Evolutionary conservation across 2,888 invertebrate genomes (phyloP), one percentile per base, ranked within the genome.

Genomic region (Sthenelais limicola): DNA sequence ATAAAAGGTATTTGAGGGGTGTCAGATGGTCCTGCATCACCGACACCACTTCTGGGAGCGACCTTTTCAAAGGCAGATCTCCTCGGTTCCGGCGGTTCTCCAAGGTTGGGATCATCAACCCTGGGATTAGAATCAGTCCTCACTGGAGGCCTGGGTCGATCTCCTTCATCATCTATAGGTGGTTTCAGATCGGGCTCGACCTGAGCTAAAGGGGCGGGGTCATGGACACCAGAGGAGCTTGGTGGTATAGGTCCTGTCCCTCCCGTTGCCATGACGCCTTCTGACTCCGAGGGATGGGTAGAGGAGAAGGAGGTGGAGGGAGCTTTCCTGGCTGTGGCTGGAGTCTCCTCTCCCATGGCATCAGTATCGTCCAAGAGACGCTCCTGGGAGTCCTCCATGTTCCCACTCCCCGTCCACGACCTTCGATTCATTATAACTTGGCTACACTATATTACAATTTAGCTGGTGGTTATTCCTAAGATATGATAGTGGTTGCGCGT

Each of bases 201-300:
- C n/a, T n/a, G n/a, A n/a, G n/a, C n/a, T n/a, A n/a, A n/a, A 26
- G 15, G 52, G 52, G 52, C 52, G 52, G 52, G 52, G 52, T 30
- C n/a, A n/a, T n/a, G n/a, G n/a, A 48, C 48, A 48, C 48, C 24
- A 24, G 48, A 48, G 48, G 48, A 5, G 48, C n/a, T n/a, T n/a
- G n/a, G n/a, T 3, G 24, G 21, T 48, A 24, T n/a, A 9, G 48
- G 48, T 15, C n/a, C 24, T 54, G 1, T 4, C 56, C 5, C 56
- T n/a, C n/a, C n/a, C n/a, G n/a, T n/a, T n/a, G n/a, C 32, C 5
- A 33, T 24, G 21, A 3, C 5, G 26, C 32, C 56, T n/a, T 32
- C 56, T 56, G 56, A n/a, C n/a, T n/a, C n/a, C n/a, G n/a, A n/a
- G n/a, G n/a, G n/a, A n/a, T n/a, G n/a, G n/a, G n/a, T n/a, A n/a